Base-by-base conservation (phyloP, 2,113 vertebrate genomes). In the Microcebus lehilahytsara region DNA sequence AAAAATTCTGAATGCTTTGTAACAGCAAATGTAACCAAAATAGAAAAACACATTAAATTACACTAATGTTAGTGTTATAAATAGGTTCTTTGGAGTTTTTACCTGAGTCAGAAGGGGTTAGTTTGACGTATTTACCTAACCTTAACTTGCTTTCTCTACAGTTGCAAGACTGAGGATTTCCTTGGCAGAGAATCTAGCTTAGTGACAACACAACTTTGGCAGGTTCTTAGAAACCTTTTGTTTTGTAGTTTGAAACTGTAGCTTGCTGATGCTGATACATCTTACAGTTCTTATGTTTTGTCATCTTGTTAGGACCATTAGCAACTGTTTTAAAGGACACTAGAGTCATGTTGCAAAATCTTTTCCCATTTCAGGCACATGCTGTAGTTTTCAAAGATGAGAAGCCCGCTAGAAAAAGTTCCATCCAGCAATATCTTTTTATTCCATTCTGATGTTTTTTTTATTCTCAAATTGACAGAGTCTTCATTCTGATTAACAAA, bases 171-270 rank as follows among this genome's bases (percentile, higher is more conserved):
- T 42, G 66, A 74, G 49, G 46, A 80, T 94, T 95, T 96, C 53
- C 80, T 94, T 96, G 84, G 25, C 77, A 84, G 86, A 53, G 40
- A 56, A 72, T 64, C 79, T 95, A 91, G 53, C 79, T 93, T 85
- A 46, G 66, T 85, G 95, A 94, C 92, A 96, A 46, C 40, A 69
- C 49, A 90, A 96, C 92, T 96, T 96, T 97, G 96, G 71, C 94
- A 96, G 85, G 89, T 85, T 96, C 95, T 89, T 84, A 25, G 85
- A 97, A 98, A 96, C 87, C 91, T 85, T 96, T 94, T 84, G 79
- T 96, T 97, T 95, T 95, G 77, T 85, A 96, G 67, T 79, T 95
- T 97, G 94, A 97, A 94, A 77, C 77, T 71, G 30, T 60, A 77
- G 81, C 60, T 71, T 92, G 72, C 53, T 72, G 14, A 94, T 49